Percentiles rank a stretch among this genome's conserved stretches.
phyloP scores from a whole-genome alignment of 2,113 vertebrate genomes.

The Pontoporia blainvillei region DNA sequence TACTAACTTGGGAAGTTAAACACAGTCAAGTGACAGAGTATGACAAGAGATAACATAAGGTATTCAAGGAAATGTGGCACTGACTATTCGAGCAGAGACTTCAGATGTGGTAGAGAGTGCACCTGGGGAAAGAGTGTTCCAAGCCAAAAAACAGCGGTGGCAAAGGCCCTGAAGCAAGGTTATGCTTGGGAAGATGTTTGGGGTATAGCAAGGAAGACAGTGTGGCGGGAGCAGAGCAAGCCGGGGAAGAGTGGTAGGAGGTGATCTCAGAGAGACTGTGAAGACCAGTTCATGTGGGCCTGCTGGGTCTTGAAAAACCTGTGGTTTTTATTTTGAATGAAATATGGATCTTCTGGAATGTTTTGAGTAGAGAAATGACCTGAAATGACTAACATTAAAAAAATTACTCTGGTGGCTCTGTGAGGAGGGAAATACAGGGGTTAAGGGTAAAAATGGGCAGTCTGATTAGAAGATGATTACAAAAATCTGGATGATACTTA shows the following conservation, averaged over 20 bases:
- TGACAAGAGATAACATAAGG: neutral
- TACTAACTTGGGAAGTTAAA: neutral
- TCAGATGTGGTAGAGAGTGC: neutral
- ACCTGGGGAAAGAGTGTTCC: neutral
- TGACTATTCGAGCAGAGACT: neutral
- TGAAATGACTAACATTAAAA: neutral
- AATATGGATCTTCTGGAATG: neutral
- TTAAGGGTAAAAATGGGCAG: neutral
- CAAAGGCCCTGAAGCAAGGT: neutral
- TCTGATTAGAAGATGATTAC: neutral
- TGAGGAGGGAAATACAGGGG: neutral
- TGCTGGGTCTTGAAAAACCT: neutral
- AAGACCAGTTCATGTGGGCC: neutral
- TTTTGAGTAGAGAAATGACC: neutral
- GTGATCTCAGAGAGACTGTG: neutral
- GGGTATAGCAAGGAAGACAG: neutral
- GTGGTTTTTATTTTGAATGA: neutral
- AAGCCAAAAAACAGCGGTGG: neutral
- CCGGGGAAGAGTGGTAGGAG: neutral
- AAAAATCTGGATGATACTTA: neutral
- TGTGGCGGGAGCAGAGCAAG: neutral
- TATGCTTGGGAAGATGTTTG: neutral
- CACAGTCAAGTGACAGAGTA: neutral
- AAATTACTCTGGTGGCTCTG: neutral
- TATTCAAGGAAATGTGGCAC: neutral